Evolutionary conservation across 2,888 invertebrate genomes (phyloP).

Genomic region (Lypha dubia): DNA sequence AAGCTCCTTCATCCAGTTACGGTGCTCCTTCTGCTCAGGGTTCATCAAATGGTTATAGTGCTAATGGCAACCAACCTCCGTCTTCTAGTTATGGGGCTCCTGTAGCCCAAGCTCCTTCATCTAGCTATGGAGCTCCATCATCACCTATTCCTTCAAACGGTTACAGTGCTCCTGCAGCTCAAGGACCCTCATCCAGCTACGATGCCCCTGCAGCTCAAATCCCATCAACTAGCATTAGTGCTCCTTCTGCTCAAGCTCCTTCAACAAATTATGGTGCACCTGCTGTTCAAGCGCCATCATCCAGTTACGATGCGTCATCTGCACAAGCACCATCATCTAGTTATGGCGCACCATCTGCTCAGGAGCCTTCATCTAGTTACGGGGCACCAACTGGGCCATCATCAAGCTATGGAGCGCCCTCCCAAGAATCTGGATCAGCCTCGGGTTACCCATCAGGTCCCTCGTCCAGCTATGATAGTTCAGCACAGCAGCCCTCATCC

Average conservation of each 20-base stretch:
- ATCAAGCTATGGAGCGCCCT: constrained; percentile 73
- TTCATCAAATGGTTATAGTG: constrained; percentile 79
- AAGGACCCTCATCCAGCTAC: constrained; percentile 73
- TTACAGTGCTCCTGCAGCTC: constrained; percentile 76
- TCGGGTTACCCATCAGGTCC: no score
- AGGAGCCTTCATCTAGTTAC: constrained; percentile 73
- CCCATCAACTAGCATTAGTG: constrained; percentile 77
- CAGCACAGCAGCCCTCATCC: constrained; percentile 69
- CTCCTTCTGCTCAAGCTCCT: constrained; percentile 79
- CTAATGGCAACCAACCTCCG: constrained; percentile 79
- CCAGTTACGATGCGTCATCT: constrained; percentile 65
- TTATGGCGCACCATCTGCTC: constrained; percentile 76
- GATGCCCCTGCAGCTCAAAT: constrained; percentile 73
- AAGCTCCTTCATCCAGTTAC: constrained; percentile 65
- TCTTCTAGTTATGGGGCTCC: constrained; percentile 74
- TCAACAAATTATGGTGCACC: constrained; percentile 77
- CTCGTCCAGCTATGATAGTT: constrained; percentile 79
- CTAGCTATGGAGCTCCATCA: constrained; percentile 77
- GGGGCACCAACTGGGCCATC: constrained; percentile 77
- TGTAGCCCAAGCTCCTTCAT: constrained; percentile 66
- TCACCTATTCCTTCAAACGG: constrained; percentile 74
- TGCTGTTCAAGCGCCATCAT: constrained; percentile 69
- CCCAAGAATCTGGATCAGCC: no score
- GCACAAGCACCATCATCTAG: constrained; percentile 73
- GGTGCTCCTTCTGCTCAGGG: constrained; percentile 75